Evolutionary conservation across 1,140 invertebrate species (phyloP).

Genomic region (Apis dorsata): DNA sequence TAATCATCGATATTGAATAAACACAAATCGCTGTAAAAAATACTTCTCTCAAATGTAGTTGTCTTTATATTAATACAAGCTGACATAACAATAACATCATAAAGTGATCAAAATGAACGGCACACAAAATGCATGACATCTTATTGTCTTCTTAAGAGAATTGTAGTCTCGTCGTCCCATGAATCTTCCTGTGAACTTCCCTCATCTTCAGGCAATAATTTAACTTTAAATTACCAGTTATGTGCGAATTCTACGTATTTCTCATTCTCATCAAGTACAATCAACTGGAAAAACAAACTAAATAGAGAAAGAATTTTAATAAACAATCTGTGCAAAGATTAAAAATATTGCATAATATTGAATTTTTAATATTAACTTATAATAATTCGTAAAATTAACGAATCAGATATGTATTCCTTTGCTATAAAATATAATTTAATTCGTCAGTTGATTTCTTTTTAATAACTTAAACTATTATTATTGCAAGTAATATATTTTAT

Average conservation of each 20-base stretch:
- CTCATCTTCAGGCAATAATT: neutral
- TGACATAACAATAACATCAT: constrained; percentile 14
- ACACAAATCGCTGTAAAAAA: constrained; percentile 1
- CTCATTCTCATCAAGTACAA: neutral
- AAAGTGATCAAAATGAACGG: neutral
- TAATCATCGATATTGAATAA: neutral
- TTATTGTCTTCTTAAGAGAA: neutral
- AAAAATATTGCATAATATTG: no score
- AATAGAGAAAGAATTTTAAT: neutral
- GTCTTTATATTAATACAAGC: neutral
- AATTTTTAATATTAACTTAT: no score
- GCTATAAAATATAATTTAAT: no score
- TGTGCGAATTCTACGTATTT: no score
- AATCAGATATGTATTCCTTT: no score
- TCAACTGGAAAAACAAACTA: neutral
- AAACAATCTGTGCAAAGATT: no score
- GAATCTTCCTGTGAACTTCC: constrained; percentile 3
- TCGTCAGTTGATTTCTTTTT: no score
- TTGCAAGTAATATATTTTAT: no score
- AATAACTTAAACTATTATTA: no score
- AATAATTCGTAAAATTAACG: no score
- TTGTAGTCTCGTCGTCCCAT: neutral
- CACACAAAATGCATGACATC: constrained; percentile 11
- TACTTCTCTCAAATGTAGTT: constrained; percentile 1
- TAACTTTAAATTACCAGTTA: neutral